Conservation (phyloP, 1,140 invertebrate species). For the Ostrea denselamellosa region DNA sequence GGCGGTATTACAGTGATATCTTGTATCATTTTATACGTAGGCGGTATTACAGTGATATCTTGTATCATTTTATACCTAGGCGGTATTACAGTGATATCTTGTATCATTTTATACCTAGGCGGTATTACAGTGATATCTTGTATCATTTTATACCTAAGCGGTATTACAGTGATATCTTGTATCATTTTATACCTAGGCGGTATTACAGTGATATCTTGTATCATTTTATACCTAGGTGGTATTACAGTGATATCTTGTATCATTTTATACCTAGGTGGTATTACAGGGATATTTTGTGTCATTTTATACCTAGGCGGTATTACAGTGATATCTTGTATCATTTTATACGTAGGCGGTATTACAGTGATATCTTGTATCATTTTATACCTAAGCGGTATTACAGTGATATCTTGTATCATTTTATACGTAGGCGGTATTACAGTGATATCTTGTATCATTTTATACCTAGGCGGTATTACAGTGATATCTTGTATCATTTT, state of each 20-base stretch:
- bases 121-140: neutral
- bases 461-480: conserved; percentile 32
- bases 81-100: neutral
- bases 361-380: too few species aligned
- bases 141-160: conserved; percentile 8
- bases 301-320: conserved; percentile 34
- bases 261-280: conserved; percentile 39
- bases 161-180: neutral
- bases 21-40: neutral
- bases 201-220: neutral
- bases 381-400: conserved; percentile 31
- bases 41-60: neutral
- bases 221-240: conserved; percentile 39
- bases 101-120: conserved; percentile 8
- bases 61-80: neutral
- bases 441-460: neutral
- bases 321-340: too few species aligned
- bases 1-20: conserved; percentile 8
- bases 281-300: too few species aligned
- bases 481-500: neutral
- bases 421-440: conserved; percentile 31
- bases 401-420: neutral
- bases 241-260: too few species aligned
- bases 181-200: conserved; percentile 16
- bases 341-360: conserved; percentile 34